Evolutionary conservation across 2,113 vertebrate species (phyloP), one percentile per base, ranked within the genome.

Genomic region (Cercocebus atys): DNA sequence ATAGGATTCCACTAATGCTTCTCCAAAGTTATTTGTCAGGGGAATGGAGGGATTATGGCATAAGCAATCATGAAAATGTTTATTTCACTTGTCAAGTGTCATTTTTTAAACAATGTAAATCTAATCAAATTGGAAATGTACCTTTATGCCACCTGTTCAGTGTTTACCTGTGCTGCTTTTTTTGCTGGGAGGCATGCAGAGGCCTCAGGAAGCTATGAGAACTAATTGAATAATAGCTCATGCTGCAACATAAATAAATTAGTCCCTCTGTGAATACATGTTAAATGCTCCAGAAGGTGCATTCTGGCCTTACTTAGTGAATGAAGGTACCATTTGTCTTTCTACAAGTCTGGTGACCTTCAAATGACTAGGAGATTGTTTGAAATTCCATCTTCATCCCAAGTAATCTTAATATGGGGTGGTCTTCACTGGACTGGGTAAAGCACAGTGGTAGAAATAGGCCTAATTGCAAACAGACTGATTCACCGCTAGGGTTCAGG

Each of bases 211-310:
- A 84, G 40, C 55, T 52, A 30, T 5, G 22, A 64, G 45, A 55
- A 22, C n/a, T 75, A 52, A 88, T 11, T 38, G 22, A 92, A 96
- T 90, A 84, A 81, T 23, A 70, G 64, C 30, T 73, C 47, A 16
- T 59, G 57, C 76, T 90, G 50, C 80, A 8, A 2, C 66, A n/a
- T 35, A 87, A 50, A 76, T 93, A 81, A 94, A 61, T 93, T 35
- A 82, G 50, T 81, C 23, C 88, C 88, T 81, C 45, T 35, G 25
- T 82, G 91, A 88, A 27, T 88, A 55, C 70, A 61, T 72, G 50
- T 70, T 80, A 81, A 66, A 52, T 85, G n/a, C 35, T 52, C 68
- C 76, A 95, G 94, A 90, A 95, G 84, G 88, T 80, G 3, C 35
- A 76, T 80, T 90, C 90, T 92, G 57, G 45, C 45, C 59, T 95